Base-by-base conservation (phyloP, 2,113 vertebrate genomes). In the Strix uralensis region DNA sequence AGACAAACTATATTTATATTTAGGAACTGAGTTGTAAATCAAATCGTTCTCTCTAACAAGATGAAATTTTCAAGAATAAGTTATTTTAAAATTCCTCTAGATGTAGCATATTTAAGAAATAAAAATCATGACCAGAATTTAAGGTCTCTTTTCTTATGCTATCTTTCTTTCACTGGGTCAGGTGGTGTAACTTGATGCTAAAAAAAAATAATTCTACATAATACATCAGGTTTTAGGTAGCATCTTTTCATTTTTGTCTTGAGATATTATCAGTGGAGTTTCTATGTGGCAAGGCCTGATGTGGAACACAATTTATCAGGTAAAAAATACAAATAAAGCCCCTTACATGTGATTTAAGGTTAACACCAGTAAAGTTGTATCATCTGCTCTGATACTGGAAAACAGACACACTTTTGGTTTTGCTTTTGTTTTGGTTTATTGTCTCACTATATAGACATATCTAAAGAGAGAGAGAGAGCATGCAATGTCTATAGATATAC, bases 401-500 rank as follows among this genome's bases (percentile, higher is more conserved):
- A 79, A 73, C 3, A 54, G 36, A 25, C 40, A 40, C 15, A 23
- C 3, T 73, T 84, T 49, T 12, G 11, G 20, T 6, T 65, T 55
- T 52, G 40, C 10, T 81, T 82, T 67, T 63, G 15, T 47, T 87
- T 61, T 0, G 0, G 44, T 49, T 91, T 81, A 66, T 73, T 66
- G 49, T 67, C 54, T 85, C 27, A 47, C 19, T 86, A 6, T 21
- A 79, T 10, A 78, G 55, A 57, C 26, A 5, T 20, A 20, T 11
- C 1, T 22, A 36, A 18, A 61, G 6, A 58, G 7, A 42, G 13
- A 61, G 34, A 23, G 22, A 38, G 2, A 13, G 12, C 27, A 3
- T 15, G 23, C 3, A 20, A 12, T 38, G 59, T 25, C 13, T 57
- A 12, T 5, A 10, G 2, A 32, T 16, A 29, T 0, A 63, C 7